These are phyloP conservation scores for Drosophila neocordata DNA, from an alignment of 1,140 invertebrate genomes.

Conservation along the genomic window DNA sequence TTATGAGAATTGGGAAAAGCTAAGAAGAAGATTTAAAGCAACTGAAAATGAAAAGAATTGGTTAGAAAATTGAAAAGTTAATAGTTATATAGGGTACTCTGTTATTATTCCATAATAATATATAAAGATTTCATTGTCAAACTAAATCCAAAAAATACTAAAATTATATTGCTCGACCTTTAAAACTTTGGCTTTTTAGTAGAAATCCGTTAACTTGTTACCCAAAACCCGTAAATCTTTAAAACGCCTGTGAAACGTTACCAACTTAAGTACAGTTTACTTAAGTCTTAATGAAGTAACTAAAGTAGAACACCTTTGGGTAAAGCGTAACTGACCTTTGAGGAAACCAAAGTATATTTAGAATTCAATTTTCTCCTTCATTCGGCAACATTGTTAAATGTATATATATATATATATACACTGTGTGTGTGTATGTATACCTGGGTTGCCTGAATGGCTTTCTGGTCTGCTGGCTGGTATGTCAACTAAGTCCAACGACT, in stretches of 20 bases:
- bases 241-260: not conserved
- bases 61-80: too few species aligned
- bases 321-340: constrained; percentile 4
- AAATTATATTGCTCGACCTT: too few species aligned
- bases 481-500: constrained; percentile 15
- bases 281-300: constrained; percentile 7
- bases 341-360: constrained; percentile 1
- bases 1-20: too few species aligned
- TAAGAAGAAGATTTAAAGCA: too few species aligned
- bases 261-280: constrained; percentile 1
- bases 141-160: too few species aligned
- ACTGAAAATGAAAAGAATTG: too few species aligned
- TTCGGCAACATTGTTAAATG: not conserved
- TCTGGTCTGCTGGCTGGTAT: constrained; percentile 6
- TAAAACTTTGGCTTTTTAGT: too few species aligned
- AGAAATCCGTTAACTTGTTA: too few species aligned
- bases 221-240: too few species aligned
- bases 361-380: constrained; percentile 7
- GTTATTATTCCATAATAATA: too few species aligned
- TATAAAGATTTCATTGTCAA: too few species aligned
- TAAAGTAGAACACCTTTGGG: not conserved
- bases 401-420: not conserved
- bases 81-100: too few species aligned
- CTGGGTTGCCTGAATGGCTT: not conserved
- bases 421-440: not conserved